Percentiles rank a stretch among this genome's conserved stretches.
phyloP scores from a whole-genome alignment of 1,140 invertebrate species.

The Ridgeia piscesae region DNA sequence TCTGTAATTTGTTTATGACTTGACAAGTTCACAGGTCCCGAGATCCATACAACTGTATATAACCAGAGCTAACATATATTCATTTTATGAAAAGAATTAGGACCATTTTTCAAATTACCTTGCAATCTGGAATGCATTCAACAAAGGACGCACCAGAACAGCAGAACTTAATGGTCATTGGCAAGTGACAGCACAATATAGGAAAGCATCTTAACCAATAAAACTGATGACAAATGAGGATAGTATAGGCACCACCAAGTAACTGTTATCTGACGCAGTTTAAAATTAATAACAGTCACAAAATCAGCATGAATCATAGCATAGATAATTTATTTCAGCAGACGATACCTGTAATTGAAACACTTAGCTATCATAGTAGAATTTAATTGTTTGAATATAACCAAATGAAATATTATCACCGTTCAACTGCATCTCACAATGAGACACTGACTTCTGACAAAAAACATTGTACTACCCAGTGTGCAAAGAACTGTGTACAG shows the following conservation, averaged over 20 bases:
- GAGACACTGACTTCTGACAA: neutral
- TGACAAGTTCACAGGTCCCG: neutral
- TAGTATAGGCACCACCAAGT: neutral
- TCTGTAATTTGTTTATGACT: no score
- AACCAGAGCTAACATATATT: neutral
- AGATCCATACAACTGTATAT: neutral
- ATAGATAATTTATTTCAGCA: conserved; percentile 1
- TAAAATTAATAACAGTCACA: neutral
- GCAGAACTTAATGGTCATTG: neutral
- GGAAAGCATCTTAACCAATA: neutral
- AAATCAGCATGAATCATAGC: neutral
- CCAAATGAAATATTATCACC: neutral
- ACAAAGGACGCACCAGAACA: neutral
- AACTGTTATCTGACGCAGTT: neutral
- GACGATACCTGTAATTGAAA: neutral
- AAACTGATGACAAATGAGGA: neutral
- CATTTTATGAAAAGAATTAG: neutral
- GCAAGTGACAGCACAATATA: neutral
- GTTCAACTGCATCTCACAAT: neutral
- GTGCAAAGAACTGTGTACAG: neutral
- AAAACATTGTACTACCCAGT: neutral
- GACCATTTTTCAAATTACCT: neutral
- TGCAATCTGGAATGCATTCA: neutral
- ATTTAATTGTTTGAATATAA: neutral
- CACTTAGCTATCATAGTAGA: neutral